Evolutionary conservation across 92 coral and sea anemone species (phyloP).

Genomic region (Parazoanthus atlanticus): DNA sequence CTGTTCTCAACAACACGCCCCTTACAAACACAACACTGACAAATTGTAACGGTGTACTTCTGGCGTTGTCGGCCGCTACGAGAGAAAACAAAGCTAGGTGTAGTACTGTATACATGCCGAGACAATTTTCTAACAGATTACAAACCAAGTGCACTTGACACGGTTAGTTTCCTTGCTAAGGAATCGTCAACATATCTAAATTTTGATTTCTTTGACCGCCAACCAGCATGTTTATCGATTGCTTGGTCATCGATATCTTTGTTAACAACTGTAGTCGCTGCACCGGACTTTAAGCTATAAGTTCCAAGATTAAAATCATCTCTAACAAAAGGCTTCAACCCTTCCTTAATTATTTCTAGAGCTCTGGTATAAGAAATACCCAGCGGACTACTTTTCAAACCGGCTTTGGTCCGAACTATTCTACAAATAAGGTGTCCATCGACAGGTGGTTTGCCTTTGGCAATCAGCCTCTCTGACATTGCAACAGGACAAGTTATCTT

Average conservation of each 20-base stretch:
- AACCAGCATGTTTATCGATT: slow-evolving; percentile 16
- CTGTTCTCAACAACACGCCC: not conserved
- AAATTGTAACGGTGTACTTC: not conserved
- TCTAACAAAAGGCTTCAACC: not conserved
- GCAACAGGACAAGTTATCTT: slow-evolving; percentile 26
- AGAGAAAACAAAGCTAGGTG: not conserved
- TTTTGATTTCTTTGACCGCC: not conserved
- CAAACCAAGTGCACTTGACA: not conserved
- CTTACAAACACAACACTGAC: not conserved
- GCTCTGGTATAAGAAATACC: slow-evolving; percentile 39
- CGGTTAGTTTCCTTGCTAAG: not conserved
- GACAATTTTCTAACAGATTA: no score
- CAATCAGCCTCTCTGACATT: not conserved
- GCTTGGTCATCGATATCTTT: not conserved
- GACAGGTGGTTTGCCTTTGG: not conserved
- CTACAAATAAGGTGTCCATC: not conserved
- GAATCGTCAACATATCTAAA: slow-evolving; percentile 1
- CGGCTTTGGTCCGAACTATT: no score
- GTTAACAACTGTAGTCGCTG: not conserved
- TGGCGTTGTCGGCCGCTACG: not conserved
- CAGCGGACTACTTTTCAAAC: not conserved
- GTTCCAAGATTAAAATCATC: not conserved
- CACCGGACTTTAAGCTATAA: not conserved
- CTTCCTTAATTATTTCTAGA: slow-evolving; percentile 8
- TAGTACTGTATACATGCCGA: no score